Conservation (phyloP, 1,140 invertebrate genomes). For the Phocides pigmalion region DNA sequence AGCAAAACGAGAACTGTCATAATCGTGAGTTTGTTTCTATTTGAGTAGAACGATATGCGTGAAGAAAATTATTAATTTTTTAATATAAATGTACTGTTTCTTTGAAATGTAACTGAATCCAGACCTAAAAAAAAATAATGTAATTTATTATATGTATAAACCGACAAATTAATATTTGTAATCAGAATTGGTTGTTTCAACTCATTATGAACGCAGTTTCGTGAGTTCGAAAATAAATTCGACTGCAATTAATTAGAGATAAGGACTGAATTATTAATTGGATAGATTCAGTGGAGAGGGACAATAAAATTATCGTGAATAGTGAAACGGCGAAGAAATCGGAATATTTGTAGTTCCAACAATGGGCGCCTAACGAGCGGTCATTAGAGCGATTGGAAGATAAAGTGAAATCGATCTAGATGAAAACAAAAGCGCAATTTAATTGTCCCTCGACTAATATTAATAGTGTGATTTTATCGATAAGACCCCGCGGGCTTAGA, state of each 20-base stretch:
- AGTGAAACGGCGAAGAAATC: constrained; percentile 26
- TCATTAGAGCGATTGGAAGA: constrained; percentile 40
- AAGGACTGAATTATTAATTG: constrained; percentile 10
- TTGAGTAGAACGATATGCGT: too few species aligned
- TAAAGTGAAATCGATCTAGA: constrained; percentile 38
- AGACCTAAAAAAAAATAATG: too few species aligned
- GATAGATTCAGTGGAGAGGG: constrained; percentile 10
- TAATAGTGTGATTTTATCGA: constrained; percentile 51
- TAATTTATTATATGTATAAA: background rate
- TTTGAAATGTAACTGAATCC: too few species aligned
- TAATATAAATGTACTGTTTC: too few species aligned
- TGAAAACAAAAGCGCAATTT: constrained; percentile 44
- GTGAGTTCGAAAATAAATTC: background rate
- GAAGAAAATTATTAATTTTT: too few species aligned
- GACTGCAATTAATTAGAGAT: constrained; percentile 7
- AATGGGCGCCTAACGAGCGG: constrained; percentile 32
- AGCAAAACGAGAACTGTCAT: too few species aligned
- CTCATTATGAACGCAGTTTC: background rate
- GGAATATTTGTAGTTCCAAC: constrained; percentile 15
- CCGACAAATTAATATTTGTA: background rate
- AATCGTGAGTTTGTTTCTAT: too few species aligned
- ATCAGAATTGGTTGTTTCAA: background rate
- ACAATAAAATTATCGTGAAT: constrained; percentile 8
- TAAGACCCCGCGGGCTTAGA: constrained; percentile 12
- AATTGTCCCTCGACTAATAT: constrained; percentile 44